Base-by-base conservation (phyloP, 1,140 invertebrate species). In the Saxidomus purpurata region DNA sequence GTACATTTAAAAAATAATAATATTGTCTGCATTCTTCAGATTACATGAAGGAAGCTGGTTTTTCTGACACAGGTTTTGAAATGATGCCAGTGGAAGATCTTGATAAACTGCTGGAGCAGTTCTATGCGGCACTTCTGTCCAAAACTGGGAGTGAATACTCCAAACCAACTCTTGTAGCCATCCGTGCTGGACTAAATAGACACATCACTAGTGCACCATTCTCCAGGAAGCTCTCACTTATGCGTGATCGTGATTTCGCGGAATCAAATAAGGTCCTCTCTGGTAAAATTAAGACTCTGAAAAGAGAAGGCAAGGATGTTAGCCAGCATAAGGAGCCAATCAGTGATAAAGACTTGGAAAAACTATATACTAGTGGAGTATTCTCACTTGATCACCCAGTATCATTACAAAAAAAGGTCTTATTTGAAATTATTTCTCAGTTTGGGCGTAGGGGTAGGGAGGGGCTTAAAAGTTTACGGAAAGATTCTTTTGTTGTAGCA, bases 361-460 rank as follows among this genome's bases (percentile, higher is more conserved):
- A 81, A 81, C 52, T 80, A 1, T 52, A 80, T 36, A 80, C 43
- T 31, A 80, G 79, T 81, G 77, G 77, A 52, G 77, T 80, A n/a
- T 80, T 80, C 52, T 80, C 49, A 52, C 9, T 36, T 55, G 52
- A 80, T 28, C 49, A 49, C 31, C 79, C 34, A 31, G 74, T 49
- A 31, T 49, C 74, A 25, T 28, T 43, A 43, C 74, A 77, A 40
- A 81, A 61, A 38, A 81, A 81, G 31, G 79, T 81, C 0, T 61
- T 81, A 15, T 81, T 59, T 59, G 79, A 81, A 31, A 61, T 61
- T 11, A 81, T 81, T 8, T 59, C 49, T 34, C 79, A 52, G 34
- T 59, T 81, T 81, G 79, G 79, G 17, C 38, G 55, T 38, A 55
- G 47, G 43, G 79, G 79, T 40, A 28, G 55, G 34, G 79, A 77